Base-by-base conservation (phyloP, 1,140 invertebrate genomes). In the Drosophila teissieri region DNA sequence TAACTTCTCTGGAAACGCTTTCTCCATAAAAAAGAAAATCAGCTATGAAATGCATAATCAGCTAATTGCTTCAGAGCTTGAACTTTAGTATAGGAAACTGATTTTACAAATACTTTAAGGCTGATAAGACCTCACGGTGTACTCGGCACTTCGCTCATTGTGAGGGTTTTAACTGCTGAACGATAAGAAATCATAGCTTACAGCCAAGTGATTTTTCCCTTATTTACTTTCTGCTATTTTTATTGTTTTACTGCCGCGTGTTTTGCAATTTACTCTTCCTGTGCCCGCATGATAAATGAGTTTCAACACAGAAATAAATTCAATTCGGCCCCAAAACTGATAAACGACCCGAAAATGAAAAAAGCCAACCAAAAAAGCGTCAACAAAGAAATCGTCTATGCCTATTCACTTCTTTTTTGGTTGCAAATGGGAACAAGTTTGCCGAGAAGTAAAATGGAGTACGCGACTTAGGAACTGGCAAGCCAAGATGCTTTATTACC, bases 221-320 rank as follows among this genome's bases (percentile, higher is more conserved):
- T 63, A 53, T 63, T 58, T 15, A 19, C 36, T 46, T 56, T 48
- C 24, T 54, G 22, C 61, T 61, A 49, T 40, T 24, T 69, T 80
- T 65, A 48, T 62, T 55, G 46, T 56, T 77, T 75, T 52, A 72
- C 65, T 42, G 68, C 49, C 68, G 49, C 65, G 37, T 79, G 83
- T 82, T 82, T 82, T 51, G 70, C 74, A 82, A 88, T 82, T 67
- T 39, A 61, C 54, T 51, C 55, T 63, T 72, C 55, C 56, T 51
- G 64, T 42, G 31, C 45, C 37, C 56, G 27, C 45, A 65, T 79
- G 79, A 83, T 79, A 83, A 86, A 88, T 83, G 83, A 62, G 65
- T 72, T 80, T 57, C 57, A 34, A 82, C 40, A 75, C 48, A 69
- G 34, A 39, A 63, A 63, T 31, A 64, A 82, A 69, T 70, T 72